These are phyloP conservation scores for Perodicticus potto DNA, from an alignment of 2,797 vertebrate genomes.

Conservation along the genomic window DNA sequence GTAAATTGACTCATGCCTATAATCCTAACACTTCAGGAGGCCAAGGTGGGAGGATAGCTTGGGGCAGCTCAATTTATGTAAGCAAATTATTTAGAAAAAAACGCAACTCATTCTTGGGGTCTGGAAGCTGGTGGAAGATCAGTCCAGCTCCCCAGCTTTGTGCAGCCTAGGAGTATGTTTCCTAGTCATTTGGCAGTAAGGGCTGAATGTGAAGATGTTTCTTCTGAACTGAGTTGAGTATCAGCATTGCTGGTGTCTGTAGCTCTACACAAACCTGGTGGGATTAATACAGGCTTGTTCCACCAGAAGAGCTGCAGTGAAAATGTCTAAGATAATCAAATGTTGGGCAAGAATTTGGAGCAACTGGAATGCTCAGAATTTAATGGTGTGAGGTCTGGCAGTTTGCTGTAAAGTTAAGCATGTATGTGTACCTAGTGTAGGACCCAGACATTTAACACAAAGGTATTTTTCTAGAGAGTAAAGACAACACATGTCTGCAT, in stretches of 20 bases:
- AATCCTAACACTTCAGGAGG: no score
- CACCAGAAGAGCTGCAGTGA: not conserved
- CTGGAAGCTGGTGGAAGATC: not conserved
- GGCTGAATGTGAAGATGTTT: not conserved
- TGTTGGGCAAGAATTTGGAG: not conserved
- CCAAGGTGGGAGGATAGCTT: no score
- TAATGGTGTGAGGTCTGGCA: no score
- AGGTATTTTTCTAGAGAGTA: not conserved
- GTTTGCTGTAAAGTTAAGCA: not conserved
- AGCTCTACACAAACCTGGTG: not conserved
- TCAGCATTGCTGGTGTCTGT: not conserved
- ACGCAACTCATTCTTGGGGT: not conserved
- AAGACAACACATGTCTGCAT: accelerated
- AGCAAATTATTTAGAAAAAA: not conserved
- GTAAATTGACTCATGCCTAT: no score
- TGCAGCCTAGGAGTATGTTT: not conserved
- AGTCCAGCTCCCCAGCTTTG: not conserved
- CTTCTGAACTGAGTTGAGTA: not conserved
- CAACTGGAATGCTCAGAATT: not conserved
- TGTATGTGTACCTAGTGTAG: no score
- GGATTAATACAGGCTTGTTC: not conserved
- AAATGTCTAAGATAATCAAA: no score
- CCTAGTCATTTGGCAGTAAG: not conserved
- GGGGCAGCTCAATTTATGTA: not conserved
- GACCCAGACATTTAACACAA: not conserved